Evolutionary conservation across 37 sponge, comb jelly and placozoan genomes (phyloP).

Genomic region (Ephydatia muelleri): DNA sequence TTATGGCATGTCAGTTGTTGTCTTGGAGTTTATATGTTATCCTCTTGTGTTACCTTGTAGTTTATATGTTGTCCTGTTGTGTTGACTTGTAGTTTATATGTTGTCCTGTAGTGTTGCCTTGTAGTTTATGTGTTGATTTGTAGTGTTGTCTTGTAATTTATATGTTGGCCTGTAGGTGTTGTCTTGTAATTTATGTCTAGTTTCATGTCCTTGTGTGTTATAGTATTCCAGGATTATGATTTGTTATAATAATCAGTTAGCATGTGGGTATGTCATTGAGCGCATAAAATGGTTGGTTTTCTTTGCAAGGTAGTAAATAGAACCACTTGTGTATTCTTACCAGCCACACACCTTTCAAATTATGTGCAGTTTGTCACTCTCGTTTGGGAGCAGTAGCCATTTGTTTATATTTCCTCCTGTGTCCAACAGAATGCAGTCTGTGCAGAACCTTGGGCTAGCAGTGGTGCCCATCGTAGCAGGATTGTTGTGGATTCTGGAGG

Average conservation of each 20-base stretch:
- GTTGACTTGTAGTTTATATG: not conserved
- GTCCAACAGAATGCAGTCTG: slow-evolving; percentile 89
- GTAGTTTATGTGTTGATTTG: not conserved
- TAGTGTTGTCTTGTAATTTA: not conserved
- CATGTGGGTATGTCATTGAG: no score
- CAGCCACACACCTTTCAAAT: not conserved
- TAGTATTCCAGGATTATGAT: not conserved
- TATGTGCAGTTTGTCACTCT: slow-evolving; percentile 98
- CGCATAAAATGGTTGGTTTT: no score
- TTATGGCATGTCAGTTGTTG: slow-evolving; percentile 90
- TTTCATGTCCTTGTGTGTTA: not conserved
- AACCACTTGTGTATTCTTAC: not conserved
- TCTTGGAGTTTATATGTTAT: not conserved
- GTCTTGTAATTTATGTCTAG: not conserved
- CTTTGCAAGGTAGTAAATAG: no score
- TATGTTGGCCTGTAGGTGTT: no score
- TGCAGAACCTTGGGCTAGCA: slow-evolving; percentile 98
- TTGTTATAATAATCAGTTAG: no score
- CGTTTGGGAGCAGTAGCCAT: slow-evolving; percentile 58
- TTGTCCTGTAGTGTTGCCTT: not conserved
- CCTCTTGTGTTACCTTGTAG: not conserved
- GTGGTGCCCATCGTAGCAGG: slow-evolving; percentile 74
- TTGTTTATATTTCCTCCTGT: not conserved
- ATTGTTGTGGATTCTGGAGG: slow-evolving; percentile 79
- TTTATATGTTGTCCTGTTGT: not conserved